Base-by-base conservation (phyloP, 2,113 vertebrate species). In the Chlamydotis undulata region DNA sequence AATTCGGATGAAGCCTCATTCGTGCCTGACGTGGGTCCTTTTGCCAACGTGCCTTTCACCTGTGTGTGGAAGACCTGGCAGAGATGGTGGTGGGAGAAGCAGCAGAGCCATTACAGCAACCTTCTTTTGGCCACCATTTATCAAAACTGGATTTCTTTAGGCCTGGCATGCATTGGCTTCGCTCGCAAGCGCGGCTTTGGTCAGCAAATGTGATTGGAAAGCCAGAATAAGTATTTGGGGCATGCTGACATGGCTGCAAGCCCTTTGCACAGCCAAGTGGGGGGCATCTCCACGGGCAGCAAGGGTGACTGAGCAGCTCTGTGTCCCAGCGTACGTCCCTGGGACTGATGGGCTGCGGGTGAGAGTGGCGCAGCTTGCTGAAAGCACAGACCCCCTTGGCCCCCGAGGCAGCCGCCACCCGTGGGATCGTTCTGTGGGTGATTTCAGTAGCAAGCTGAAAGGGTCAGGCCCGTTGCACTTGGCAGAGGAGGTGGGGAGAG, bases 401-500 rank as follows among this genome's bases (percentile, higher is more conserved):
- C 52, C 85, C n/a, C 1, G 29, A 71, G 43, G n/a, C 39, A 29
- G 13, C 35, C 52, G 70, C 83, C 33, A 16, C 11, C 45, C 7
- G 1, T 0, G 2, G 67, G 33, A 12, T 29, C 26, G 26, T 5
- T 17, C 39, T 57, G 63, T 28, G 61, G n/a, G 77, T 19, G 74
- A 50, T 41, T 68, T 14, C 82, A 67, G 87, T 4, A 65, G 94
- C 49, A 22, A 82, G 83, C 45, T 22, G 37, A 39, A 22, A 29
- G 74, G 70, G 59, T 83, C 85, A 64, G 82, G 71, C 88, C 75
- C 79, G 4, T 28, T 35, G 88, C 75, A 52, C 78, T 92, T 82
- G 88, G 90, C 77, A 89, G 63, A 74, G 25, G 39, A 94, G 53
- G 35, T 80, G 87, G 59, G 45, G 81, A 81, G 69, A 87, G 81